Percentiles rank a stretch among this genome's conserved stretches.
Conservation (phyloP, 2,113 vertebrate species). For the Elephas maximus region DNA sequence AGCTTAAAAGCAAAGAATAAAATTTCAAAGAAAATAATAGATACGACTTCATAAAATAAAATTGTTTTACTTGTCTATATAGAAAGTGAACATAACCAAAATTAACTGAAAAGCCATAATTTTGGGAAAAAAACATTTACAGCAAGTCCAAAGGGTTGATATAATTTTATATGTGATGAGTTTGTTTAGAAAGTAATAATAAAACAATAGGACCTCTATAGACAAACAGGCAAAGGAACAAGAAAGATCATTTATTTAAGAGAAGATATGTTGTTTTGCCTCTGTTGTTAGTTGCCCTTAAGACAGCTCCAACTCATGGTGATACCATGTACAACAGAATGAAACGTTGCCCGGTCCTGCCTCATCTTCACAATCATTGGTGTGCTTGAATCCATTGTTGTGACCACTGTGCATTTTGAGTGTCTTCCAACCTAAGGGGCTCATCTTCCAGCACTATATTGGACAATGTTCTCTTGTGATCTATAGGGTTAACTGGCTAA, state of each 20-base stretch:
- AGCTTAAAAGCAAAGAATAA: neutral
- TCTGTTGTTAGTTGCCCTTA: neutral
- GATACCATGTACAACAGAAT: neutral
- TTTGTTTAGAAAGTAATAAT: neutral
- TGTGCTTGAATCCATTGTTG: too few species aligned
- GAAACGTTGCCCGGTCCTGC: neutral
- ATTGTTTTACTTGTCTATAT: neutral
- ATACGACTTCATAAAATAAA: neutral
- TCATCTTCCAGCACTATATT: neutral
- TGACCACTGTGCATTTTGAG: too few species aligned
- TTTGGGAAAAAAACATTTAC: neutral
- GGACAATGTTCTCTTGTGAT: neutral
- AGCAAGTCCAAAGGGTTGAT: neutral
- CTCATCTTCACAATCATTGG: neutral
- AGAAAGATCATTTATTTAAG: neutral
- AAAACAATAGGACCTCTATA: neutral
- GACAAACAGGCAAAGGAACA: neutral
- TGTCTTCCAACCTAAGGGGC: neutral
- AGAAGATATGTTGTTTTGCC: neutral
- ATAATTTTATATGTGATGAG: neutral
- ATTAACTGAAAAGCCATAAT: neutral
- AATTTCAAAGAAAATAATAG: constrained; percentile 10
- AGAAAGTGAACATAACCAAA: neutral
- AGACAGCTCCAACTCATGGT: neutral
- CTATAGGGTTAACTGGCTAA: neutral